Conservation (phyloP, 2,888 invertebrate genomes). For the Pseudanteris insignis region DNA sequence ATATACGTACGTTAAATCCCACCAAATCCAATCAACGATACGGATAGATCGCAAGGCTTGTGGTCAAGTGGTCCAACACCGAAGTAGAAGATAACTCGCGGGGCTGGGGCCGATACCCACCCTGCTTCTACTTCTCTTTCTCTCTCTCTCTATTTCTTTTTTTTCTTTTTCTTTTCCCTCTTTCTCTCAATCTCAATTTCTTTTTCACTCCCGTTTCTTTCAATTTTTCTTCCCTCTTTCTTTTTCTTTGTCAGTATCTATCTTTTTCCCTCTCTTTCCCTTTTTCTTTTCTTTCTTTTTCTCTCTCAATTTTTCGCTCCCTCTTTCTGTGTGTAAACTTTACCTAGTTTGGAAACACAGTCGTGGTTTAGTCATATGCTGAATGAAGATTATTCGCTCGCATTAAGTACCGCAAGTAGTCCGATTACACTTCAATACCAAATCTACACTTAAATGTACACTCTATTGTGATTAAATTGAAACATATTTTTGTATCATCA, state of each 20-base stretch:
- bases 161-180: neutral
- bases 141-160: constrained; percentile 5
- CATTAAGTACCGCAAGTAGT: constrained; percentile 46
- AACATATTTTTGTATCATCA: no score
- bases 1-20: constrained; percentile 59
- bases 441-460: constrained; percentile 23
- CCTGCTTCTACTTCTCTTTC: constrained; percentile 43
- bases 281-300: constrained; percentile 53
- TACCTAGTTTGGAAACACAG: constrained; percentile 67
- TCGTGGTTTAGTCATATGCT: constrained; percentile 63
- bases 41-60: constrained; percentile 58
- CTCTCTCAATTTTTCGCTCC: constrained; percentile 48
- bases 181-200: neutral
- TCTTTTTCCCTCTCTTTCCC: constrained; percentile 45
- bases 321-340: constrained; percentile 57
- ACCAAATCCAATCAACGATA: constrained; percentile 61
- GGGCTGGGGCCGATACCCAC: constrained; percentile 54
- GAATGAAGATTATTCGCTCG: constrained; percentile 51
- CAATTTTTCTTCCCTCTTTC: neutral
- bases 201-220: constrained; percentile 7
- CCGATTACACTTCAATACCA: constrained; percentile 46
- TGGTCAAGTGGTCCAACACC: constrained; percentile 58
- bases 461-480: constrained; percentile 19
- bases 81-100: constrained; percentile 52
- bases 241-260: constrained; percentile 1